Percentiles rank a stretch among this genome's conserved stretches.
Conservation (phyloP, 2,113 vertebrate species). For the Gymnorhina tibicen region DNA sequence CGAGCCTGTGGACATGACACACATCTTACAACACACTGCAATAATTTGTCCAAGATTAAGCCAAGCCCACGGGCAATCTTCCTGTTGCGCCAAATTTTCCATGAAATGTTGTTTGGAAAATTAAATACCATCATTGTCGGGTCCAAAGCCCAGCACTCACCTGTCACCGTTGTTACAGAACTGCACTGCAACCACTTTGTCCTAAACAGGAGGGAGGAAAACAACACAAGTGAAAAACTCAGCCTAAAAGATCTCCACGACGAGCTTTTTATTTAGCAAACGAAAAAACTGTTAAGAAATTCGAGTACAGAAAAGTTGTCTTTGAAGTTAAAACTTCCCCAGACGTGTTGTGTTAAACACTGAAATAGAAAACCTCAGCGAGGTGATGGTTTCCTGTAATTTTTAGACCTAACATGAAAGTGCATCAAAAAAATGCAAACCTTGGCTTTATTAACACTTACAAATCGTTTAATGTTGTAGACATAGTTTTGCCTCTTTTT, state of each 20-base stretch:
- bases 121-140: not conserved
- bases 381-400: not conserved
- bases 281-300: accelerated
- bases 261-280: not conserved
- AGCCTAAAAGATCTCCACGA: not conserved
- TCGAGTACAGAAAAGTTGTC: not conserved
- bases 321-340: not conserved
- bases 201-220: conserved; percentile 68
- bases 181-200: conserved; percentile 96
- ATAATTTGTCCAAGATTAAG: not conserved
- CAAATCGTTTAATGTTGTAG: not conserved
- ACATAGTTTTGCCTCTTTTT: not conserved
- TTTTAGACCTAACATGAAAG: not conserved
- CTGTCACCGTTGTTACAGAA: conserved; percentile 96
- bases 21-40: not conserved
- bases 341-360: not conserved
- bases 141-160: conserved; percentile 68
- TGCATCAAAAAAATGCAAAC: not conserved
- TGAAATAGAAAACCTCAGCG: not conserved
- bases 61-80: not conserved
- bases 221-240: not conserved
- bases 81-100: not conserved
- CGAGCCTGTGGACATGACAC: not conserved
- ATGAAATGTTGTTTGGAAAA: not conserved
- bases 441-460: not conserved